Evolutionary conservation across 2,113 vertebrate genomes (phyloP).

Genomic region (Microcebus jonahi): DNA sequence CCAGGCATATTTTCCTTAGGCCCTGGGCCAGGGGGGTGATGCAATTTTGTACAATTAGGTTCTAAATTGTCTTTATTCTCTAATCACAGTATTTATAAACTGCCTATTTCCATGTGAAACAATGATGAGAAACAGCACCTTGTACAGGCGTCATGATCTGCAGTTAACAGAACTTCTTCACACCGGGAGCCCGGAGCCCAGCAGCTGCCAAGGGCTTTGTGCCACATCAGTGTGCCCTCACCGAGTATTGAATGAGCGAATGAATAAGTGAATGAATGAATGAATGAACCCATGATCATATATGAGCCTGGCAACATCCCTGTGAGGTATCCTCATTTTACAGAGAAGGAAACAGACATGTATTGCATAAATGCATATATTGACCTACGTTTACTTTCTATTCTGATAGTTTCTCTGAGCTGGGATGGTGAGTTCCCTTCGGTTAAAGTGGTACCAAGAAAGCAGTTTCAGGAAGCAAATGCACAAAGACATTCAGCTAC

Average conservation of each 20-base stretch:
- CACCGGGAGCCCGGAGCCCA: neutral
- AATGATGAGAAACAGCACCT: neutral
- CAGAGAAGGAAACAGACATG: neutral
- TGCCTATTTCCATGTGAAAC: neutral
- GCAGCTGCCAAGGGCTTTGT: neutral
- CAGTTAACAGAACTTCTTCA: neutral
- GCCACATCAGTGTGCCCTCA: neutral
- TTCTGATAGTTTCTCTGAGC: neutral
- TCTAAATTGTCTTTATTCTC: neutral
- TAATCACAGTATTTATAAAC: neutral
- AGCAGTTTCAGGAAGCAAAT: neutral
- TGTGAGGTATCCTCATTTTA: neutral
- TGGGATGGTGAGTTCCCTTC: neutral
- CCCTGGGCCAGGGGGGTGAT: neutral
- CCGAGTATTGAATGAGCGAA: neutral
- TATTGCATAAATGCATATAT: neutral
- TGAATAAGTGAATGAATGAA: neutral
- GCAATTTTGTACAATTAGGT: neutral
- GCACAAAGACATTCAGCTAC: too few relatives aligned
- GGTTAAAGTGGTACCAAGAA: neutral
- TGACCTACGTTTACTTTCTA: too few relatives aligned
- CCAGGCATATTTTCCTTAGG: neutral
- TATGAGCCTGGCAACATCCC: neutral
- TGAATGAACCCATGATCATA: neutral
- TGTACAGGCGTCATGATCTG: neutral